Conservation (phyloP, 1,140 invertebrate species). For the Lepidurus apus region DNA sequence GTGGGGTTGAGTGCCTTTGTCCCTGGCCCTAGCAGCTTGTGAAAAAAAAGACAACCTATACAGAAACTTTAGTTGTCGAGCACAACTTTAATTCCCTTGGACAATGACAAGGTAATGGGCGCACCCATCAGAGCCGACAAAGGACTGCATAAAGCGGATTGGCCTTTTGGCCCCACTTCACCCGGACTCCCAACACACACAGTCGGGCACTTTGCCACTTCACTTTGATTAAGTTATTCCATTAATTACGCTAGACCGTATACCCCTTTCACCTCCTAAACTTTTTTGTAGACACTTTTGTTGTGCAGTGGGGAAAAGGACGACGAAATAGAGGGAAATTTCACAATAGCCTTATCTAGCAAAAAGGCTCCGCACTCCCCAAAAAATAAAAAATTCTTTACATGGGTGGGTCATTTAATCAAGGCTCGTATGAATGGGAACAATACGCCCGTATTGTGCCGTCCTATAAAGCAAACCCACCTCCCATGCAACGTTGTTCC, state of each 20-base stretch:
- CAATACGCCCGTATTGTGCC: neutral
- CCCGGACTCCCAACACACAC: neutral
- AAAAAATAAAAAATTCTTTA: neutral
- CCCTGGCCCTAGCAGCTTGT: too few species aligned
- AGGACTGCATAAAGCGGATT: neutral
- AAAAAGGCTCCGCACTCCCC: neutral
- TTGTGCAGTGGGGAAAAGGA: neutral
- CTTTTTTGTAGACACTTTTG: neutral
- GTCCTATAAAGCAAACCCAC: neutral
- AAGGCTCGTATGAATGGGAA: neutral
- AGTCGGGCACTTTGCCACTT: conserved; percentile 13
- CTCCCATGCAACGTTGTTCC: neutral
- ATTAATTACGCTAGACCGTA: neutral
- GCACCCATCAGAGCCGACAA: neutral
- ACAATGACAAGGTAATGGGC: too few species aligned
- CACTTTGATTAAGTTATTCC: neutral
- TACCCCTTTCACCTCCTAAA: neutral
- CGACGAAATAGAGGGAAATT: neutral
- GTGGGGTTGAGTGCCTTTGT: too few species aligned
- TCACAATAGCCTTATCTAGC: neutral
- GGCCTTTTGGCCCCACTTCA: neutral
- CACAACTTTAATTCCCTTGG: too few species aligned
- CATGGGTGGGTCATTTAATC: conserved; percentile 6
- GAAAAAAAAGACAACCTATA: too few species aligned
- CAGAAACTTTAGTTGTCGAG: too few species aligned